Conservation (phyloP, 64 coral and sea anemone genomes). For the Stichodactyla helianthus region DNA sequence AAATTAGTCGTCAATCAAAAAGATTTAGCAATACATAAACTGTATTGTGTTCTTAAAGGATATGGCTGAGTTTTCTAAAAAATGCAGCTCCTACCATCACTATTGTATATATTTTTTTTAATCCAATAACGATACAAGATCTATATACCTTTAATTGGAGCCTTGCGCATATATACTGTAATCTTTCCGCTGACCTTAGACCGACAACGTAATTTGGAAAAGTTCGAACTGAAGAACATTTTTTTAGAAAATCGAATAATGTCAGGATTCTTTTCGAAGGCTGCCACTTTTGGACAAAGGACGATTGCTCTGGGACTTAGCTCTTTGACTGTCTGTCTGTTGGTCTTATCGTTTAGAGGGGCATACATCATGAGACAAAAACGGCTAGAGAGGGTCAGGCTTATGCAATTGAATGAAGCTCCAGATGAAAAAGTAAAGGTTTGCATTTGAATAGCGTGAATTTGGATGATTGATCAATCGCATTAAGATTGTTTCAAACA, state of each 20-base stretch:
- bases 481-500: too few species aligned
- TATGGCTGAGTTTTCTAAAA: too few species aligned
- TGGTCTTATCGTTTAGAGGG: conserved; percentile 42
- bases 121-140: background rate
- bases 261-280: conserved; percentile 40
- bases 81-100: too few species aligned
- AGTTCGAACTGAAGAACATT: background rate
- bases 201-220: background rate
- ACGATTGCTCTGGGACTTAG: conserved; percentile 69
- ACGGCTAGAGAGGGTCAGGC: conserved; percentile 20
- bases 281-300: conserved; percentile 72
- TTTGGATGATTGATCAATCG: background rate
- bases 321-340: conserved; percentile 42
- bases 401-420: background rate
- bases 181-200: background rate
- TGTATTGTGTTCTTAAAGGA: too few species aligned
- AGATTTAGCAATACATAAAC: background rate
- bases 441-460: background rate
- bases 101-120: background rate
- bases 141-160: background rate
- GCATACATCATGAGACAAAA: conserved; percentile 53
- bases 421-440: background rate
- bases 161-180: background rate
- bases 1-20: background rate
- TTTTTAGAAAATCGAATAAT: background rate